phyloP scores from a whole-genome alignment of 2,888 invertebrate species.

The Ceramica pisi region DNA sequence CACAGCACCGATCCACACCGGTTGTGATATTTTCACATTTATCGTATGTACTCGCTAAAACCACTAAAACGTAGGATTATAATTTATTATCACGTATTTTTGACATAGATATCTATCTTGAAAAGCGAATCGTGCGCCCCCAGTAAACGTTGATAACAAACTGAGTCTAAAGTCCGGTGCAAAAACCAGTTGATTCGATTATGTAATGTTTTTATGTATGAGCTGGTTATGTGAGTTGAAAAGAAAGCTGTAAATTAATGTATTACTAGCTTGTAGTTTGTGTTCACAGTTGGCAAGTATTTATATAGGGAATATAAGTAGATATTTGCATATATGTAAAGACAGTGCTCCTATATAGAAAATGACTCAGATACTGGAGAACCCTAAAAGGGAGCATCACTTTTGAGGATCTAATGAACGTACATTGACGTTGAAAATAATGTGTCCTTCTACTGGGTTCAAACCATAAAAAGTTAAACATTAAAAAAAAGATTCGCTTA shows the following conservation, averaged over 20 bases:
- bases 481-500: not conserved
- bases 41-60: conserved; percentile 25
- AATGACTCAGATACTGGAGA: not conserved
- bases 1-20: conserved; percentile 29
- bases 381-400: not conserved
- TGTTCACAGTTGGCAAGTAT: not conserved
- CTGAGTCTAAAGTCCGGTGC: conserved; percentile 36
- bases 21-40: conserved; percentile 42
- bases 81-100: conserved; percentile 23
- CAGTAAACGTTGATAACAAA: conserved; percentile 36
- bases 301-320: too few relatives aligned
- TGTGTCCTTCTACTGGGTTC: not conserved
- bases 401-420: not conserved
- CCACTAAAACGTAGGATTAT: conserved; percentile 25
- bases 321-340: too few relatives aligned
- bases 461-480: not conserved
- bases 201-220: not conserved
- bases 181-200: conserved; percentile 16
- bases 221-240: not conserved
- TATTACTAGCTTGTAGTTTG: not conserved
- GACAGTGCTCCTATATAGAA: not conserved
- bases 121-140: conserved; percentile 12
- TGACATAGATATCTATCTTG: not conserved
- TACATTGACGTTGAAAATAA: not conserved
- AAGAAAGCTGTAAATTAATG: not conserved